These are phyloP conservation scores for Dusona sp. DNA, from an alignment of 2,888 invertebrate species.

Conservation along the genomic window DNA sequence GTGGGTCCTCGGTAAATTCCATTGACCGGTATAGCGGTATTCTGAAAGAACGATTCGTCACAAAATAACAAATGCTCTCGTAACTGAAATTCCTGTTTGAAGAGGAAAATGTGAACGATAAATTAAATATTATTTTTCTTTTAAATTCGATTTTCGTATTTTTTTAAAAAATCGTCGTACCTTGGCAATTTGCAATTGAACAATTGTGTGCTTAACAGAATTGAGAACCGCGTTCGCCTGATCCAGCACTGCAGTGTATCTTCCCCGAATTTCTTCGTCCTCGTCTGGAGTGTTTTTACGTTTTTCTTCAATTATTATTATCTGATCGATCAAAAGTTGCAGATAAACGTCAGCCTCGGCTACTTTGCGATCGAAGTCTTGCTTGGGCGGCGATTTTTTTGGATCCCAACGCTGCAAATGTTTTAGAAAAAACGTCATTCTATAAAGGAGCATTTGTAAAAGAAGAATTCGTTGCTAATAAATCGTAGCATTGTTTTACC, in stretches of 20 bases:
- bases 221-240: slow-evolving; percentile 94
- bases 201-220: slow-evolving; percentile 99
- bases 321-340: slow-evolving; percentile 97
- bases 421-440: neutral
- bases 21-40: slow-evolving; percentile 96
- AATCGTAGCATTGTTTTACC: slow-evolving; percentile 77
- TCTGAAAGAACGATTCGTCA: slow-evolving; percentile 86
- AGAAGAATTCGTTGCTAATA: neutral
- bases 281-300: slow-evolving; percentile 73
- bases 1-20: slow-evolving; percentile 92
- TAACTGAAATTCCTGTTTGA: slow-evolving; percentile 1
- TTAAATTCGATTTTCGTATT: neutral
- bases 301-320: slow-evolving; percentile 87
- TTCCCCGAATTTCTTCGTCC: slow-evolving; percentile 77
- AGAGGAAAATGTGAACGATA: neutral
- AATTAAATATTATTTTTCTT: neutral
- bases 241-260: slow-evolving; percentile 78
- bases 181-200: slow-evolving; percentile 98
- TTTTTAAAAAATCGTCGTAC: slow-evolving; percentile 84
- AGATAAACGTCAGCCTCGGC: slow-evolving; percentile 98
- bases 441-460: neutral
- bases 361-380: slow-evolving; percentile 93
- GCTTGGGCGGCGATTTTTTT: slow-evolving; percentile 86
- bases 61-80: slow-evolving; percentile 26
- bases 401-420: slow-evolving; percentile 86